Evolutionary conservation across 2,797 vertebrate genomes (phyloP), one percentile per base, ranked within the genome.

Genomic region (Perdix hodgsoniae): DNA sequence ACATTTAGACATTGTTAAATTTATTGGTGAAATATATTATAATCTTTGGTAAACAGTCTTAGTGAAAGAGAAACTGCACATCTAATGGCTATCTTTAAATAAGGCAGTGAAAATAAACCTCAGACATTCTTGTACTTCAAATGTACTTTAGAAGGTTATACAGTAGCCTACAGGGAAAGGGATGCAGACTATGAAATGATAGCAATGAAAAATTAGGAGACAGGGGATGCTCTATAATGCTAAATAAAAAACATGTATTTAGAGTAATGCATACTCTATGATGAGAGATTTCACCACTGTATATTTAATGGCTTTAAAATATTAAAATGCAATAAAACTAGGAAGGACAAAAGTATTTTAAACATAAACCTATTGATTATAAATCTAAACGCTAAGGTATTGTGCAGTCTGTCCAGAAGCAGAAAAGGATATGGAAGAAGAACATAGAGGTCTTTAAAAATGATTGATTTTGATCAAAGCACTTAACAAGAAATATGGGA

Each of bases 301-400:
- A 73, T 83, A 84, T 75, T 72, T 89, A 93, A 93, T 72, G 31
- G 76, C n/a, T 93, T 92, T 95, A 91, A 95, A 94, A 88, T 83
- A 89, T 91, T 94, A 93, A 96, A 94, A 89, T 59, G 22, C 50
- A 84, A 44, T 78, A 63, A 89, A 39, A 27, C 14, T 39, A 78
- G 60, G 24, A 57, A 94, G 9, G 42, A 6, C 0, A 80, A 83
- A 92, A 81, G 88, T 87, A 73, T 81, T 92, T 89, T 81, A 91
- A 95, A 89, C 91, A 86, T 81, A 87, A 89, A 60, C 44, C 44
- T 91, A 92, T 90, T 92, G 92, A 95, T 93, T 95, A 78, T 52
- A 83, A 95, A 81, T 40, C 44, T 73, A 81, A 93, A 87, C 73
- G 50, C 6, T 18, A 56, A 79, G 44, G 9, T 49, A 89, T 72